These are phyloP conservation scores for Xiphias gladius DNA, from an alignment of 2,113 vertebrate species.

Conservation along the genomic window DNA sequence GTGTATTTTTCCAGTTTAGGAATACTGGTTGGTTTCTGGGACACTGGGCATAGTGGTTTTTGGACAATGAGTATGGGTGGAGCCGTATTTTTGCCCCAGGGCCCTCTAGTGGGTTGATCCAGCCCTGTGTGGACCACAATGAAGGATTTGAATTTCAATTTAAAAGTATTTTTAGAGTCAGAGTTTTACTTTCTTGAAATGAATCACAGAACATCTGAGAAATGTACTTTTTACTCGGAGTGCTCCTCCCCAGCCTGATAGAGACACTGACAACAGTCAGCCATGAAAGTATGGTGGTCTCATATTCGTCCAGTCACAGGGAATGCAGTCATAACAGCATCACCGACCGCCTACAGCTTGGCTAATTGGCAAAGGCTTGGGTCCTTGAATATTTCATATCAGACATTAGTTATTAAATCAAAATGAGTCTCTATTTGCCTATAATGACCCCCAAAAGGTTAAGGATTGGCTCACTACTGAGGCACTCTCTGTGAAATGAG, in stretches of 20 bases:
- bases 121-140: no score
- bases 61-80: no score
- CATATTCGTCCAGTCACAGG: constrained; percentile 23
- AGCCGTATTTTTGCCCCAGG: no score
- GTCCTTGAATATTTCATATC: constrained; percentile 72
- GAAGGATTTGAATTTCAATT: no score
- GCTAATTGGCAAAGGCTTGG: constrained; percentile 62
- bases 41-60: no score
- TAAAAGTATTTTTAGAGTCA: no score
- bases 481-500: constrained; percentile 34
- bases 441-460: constrained; percentile 59
- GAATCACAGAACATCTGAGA: neutral
- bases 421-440: constrained; percentile 54
- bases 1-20: no score
- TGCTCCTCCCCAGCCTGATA: neutral
- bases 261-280: constrained; percentile 10
- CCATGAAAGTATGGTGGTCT: constrained; percentile 15
- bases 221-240: constrained; percentile 8
- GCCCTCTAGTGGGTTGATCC: no score
- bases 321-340: constrained; percentile 33
- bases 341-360: constrained; percentile 53
- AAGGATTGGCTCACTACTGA: constrained; percentile 19
- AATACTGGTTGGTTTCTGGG: no score
- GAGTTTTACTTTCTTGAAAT: neutral
- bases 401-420: constrained; percentile 63